These are phyloP conservation scores for Prosopocoilus inquinatus DNA, from an alignment of 2,888 invertebrate genomes.

Conservation along the genomic window DNA sequence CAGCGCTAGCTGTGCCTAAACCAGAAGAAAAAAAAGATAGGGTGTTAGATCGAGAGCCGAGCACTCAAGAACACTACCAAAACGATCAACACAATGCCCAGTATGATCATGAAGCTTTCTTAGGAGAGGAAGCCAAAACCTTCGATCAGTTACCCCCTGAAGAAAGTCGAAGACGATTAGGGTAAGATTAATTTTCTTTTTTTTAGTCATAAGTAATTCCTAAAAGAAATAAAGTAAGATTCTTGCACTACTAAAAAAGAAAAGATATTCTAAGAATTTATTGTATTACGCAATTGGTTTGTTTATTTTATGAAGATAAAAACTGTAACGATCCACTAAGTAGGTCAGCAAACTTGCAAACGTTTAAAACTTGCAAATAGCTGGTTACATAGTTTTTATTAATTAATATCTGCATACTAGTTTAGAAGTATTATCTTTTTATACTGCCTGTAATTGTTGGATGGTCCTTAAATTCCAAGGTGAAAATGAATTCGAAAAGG, in stretches of 20 bases:
- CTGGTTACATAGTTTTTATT: too few species aligned
- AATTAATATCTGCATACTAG: too few species aligned
- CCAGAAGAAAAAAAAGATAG: conserved; percentile 66
- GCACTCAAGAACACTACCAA: conserved; percentile 76
- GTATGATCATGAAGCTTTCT: conserved; percentile 96
- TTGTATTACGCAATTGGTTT: background rate
- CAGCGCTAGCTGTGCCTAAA: conserved; percentile 62
- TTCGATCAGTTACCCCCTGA: conserved; percentile 94
- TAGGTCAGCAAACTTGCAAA: too few species aligned
- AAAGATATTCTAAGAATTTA: background rate
- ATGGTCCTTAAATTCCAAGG: too few species aligned
- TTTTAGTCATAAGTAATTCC: background rate
- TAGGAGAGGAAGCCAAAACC: conserved; percentile 89
- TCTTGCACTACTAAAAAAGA: background rate
- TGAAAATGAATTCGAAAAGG: too few species aligned
- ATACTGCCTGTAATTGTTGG: too few species aligned
- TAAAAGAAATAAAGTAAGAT: too few species aligned
- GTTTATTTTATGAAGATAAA: background rate
- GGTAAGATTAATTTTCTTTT: conserved; percentile 52
- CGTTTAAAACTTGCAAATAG: too few species aligned
- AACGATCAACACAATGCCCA: conserved; percentile 82
- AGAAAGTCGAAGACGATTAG: conserved; percentile 87
- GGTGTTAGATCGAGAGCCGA: conserved; percentile 67
- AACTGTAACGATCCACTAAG: too few species aligned
- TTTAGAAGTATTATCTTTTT: too few species aligned